Evolutionary conservation across 2,888 invertebrate species (phyloP).

Genomic region (Ametastegia equiseti): DNA sequence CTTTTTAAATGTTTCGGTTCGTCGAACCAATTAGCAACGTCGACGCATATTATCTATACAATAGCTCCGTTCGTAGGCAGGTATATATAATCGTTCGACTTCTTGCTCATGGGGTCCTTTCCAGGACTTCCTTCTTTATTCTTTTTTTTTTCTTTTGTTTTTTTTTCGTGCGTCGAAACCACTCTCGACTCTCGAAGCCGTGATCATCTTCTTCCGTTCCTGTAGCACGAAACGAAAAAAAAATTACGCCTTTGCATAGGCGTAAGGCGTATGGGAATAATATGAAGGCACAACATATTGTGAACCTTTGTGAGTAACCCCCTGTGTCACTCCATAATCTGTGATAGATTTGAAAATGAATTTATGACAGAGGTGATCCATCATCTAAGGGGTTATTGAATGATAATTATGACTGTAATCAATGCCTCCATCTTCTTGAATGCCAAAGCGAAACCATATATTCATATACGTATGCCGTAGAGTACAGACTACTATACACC

Average conservation of each 20-base stretch:
- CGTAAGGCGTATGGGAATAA: background rate
- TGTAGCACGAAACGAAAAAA: background rate
- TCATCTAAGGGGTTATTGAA: too few relatives aligned
- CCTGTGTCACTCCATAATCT: too few relatives aligned
- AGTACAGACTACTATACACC: too few relatives aligned
- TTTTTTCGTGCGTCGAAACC: background rate
- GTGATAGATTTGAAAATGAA: too few relatives aligned
- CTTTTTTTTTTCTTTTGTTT: background rate
- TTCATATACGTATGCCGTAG: too few relatives aligned
- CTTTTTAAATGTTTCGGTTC: background rate
- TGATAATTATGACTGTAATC: too few relatives aligned
- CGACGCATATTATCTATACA: slow-evolving; percentile 2
- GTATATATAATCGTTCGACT: background rate
- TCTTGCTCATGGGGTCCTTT: background rate
- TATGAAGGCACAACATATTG: background rate
- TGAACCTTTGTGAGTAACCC: too few relatives aligned
- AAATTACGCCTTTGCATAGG: background rate
- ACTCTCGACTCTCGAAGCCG: background rate
- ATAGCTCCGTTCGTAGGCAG: background rate
- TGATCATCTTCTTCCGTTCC: background rate
- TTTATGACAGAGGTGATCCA: too few relatives aligned
- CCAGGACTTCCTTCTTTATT: too few relatives aligned
- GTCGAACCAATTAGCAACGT: slow-evolving; percentile 13
- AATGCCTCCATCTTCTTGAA: too few relatives aligned
- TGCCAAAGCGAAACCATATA: too few relatives aligned